These are phyloP conservation scores for Smutsia temminckii DNA, from an alignment of 2,797 vertebrate species.

Conservation along the genomic window DNA sequence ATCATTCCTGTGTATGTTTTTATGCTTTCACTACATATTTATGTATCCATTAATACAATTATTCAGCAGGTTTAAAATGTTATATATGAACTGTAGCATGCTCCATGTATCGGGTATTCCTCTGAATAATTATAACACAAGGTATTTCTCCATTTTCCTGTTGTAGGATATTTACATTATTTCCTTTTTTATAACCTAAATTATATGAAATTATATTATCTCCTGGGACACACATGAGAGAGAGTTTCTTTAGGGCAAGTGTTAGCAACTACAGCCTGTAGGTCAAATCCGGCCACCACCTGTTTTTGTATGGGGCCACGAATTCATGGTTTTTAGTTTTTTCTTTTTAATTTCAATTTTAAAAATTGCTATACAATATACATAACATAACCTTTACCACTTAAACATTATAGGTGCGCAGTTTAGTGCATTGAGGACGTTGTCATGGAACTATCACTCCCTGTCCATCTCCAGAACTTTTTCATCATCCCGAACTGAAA, in stretches of 20 bases:
- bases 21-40: constrained; percentile 37
- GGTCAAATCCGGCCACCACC: neutral
- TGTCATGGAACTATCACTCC: neutral
- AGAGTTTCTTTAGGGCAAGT: neutral
- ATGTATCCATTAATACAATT: constrained; percentile 50
- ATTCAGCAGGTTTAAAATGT: constrained; percentile 44
- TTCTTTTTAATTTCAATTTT: neutral
- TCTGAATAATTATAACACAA: neutral
- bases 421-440: neutral
- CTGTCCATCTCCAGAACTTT: neutral
- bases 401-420: neutral
- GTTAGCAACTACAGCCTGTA: neutral
- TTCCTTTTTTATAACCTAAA: neutral
- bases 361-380: neutral
- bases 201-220: no score
- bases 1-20: constrained; percentile 31
- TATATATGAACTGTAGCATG: neutral
- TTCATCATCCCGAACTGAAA: neutral
- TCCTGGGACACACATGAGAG: neutral
- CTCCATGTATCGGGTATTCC: neutral
- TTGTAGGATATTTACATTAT: constrained; percentile 18
- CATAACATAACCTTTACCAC: neutral
- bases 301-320: neutral
- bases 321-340: neutral
- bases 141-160: constrained; percentile 1